These are phyloP conservation scores for Rhadinocentrus ornatus DNA, from an alignment of 2,797 vertebrate species.

Conservation along the genomic window DNA sequence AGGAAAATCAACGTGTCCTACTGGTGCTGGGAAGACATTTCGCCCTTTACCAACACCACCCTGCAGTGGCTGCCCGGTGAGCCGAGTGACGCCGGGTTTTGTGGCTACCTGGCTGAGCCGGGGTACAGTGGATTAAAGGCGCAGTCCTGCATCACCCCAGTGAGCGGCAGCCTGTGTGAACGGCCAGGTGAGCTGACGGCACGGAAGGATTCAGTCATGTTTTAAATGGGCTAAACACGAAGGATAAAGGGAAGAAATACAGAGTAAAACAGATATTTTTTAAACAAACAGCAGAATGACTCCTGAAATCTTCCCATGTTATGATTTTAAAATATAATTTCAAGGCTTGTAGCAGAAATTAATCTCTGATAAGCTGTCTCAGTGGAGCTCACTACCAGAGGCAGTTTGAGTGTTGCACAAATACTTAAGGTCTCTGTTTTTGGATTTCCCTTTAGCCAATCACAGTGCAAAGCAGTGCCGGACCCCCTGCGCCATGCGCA, in stretches of 20 bases:
- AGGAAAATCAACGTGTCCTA: conserved; percentile 97
- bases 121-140: conserved; percentile 89
- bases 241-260: no score
- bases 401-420: no score
- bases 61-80: conserved; percentile 92
- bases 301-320: no score
- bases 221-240: no score
- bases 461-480: conserved; percentile 98
- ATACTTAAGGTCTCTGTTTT: no score
- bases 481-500: conserved; percentile 90
- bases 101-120: conserved; percentile 93
- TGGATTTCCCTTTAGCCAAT: conserved; percentile 85
- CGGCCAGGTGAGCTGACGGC: conserved; percentile 83
- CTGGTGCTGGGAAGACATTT: conserved; percentile 99
- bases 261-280: no score
- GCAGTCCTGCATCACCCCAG: conserved; percentile 92
- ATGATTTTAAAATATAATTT: no score
- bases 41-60: conserved; percentile 93
- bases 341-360: no score
- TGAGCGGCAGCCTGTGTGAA: conserved; percentile 95
- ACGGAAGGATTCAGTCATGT: no score
- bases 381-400: no score
- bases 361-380: no score
- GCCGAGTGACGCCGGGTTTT: conserved; percentile 95
- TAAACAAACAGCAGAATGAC: no score